These are phyloP conservation scores for Shinisaurus crocodilurus DNA, from an alignment of 2,113 vertebrate species.

Conservation along the genomic window DNA sequence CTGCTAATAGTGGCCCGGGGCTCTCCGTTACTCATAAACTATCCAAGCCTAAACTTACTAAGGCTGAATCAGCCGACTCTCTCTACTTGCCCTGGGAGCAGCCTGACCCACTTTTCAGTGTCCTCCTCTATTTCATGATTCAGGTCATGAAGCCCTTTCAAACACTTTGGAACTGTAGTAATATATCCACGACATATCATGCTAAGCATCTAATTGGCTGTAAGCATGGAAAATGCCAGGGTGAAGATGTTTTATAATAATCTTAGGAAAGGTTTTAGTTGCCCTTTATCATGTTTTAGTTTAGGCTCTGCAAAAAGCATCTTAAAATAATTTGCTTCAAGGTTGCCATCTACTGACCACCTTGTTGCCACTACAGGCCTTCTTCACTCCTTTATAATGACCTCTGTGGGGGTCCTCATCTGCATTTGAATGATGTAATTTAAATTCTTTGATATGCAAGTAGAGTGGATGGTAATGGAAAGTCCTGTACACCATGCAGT, in stretches of 20 bases:
- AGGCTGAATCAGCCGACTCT: slow-evolving; percentile 1
- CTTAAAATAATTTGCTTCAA: accelerated
- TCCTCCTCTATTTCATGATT: background rate
- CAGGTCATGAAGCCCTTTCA: background rate
- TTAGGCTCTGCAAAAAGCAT: background rate
- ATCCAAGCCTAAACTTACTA: slow-evolving; percentile 14
- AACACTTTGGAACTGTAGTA: background rate
- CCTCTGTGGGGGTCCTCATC: accelerated
- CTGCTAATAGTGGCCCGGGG: background rate
- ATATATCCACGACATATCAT: background rate
- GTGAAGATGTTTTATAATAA: slow-evolving; percentile 16
- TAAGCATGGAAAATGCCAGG: background rate
- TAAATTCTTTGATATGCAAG: background rate
- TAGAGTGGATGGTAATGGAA: background rate
- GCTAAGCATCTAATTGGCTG: background rate
- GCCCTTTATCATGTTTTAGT: background rate
- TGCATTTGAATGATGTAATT: accelerated
- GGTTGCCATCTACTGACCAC: background rate
- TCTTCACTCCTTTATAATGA: accelerated
- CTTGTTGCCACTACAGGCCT: accelerated
- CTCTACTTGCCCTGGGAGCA: slow-evolving; percentile 3
- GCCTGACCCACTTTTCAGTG: slow-evolving; percentile 46
- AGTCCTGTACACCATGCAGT: background rate
- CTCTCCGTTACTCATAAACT: background rate
- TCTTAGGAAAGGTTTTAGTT: background rate